A percentile compares a stretch with the other conserved stretches of the same genome.
Conservation (phyloP, 2,888 invertebrate species). For the Dorcus hopei region DNA sequence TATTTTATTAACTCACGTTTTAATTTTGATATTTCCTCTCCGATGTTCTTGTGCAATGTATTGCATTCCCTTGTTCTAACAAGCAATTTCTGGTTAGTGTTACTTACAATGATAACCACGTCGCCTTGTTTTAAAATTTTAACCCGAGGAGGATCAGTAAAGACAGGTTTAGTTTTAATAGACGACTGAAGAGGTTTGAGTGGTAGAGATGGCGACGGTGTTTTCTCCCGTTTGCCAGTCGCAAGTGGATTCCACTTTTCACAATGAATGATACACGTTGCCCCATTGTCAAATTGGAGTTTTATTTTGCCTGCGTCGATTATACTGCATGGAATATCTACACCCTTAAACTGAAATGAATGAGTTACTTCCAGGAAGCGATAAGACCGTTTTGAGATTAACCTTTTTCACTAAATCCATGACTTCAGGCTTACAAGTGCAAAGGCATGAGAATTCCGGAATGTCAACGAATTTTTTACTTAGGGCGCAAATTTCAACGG, state of each 20-base stretch:
- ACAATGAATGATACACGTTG: conserved; percentile 4
- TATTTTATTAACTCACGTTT: conserved; percentile 12
- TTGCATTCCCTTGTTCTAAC: conserved; percentile 33
- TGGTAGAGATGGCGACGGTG: background rate
- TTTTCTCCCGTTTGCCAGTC: background rate
- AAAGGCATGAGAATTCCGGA: conserved; percentile 24
- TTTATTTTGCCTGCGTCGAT: conserved; percentile 10
- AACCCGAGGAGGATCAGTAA: background rate
- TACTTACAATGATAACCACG: conserved; percentile 27
- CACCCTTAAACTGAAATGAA: too few species aligned
- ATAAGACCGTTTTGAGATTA: background rate
- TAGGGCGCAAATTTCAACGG: conserved; percentile 16
- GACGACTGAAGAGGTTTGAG: background rate
- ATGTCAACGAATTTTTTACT: conserved; percentile 16
- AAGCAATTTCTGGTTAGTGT: conserved; percentile 25
- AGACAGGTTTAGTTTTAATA: background rate
- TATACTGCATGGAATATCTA: background rate
- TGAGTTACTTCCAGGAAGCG: too few species aligned
- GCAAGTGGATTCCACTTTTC: conserved; percentile 20
- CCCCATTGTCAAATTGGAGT: background rate
- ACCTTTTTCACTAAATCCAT: conserved; percentile 2
- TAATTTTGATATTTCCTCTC: conserved; percentile 14
- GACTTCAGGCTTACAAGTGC: conserved; percentile 8
- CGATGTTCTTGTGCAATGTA: conserved; percentile 24
- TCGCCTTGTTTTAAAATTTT: conserved; percentile 13